Evolutionary conservation across 2,888 invertebrate species (phyloP).

Genomic region (Mycalesis mineus): DNA sequence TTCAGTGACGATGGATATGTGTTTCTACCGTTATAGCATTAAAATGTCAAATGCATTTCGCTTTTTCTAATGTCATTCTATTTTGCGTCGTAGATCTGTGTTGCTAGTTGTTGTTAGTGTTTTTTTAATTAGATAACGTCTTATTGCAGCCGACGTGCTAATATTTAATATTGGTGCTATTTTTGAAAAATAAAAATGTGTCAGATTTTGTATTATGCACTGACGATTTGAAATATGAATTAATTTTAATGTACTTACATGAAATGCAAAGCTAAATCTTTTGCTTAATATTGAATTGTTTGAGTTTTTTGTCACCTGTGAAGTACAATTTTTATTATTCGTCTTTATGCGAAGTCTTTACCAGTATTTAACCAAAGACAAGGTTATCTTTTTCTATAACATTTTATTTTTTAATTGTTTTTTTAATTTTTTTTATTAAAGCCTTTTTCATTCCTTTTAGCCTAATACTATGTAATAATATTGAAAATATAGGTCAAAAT

Average conservation of each 20-base stretch:
- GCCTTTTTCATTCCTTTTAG: slow-evolving; percentile 46
- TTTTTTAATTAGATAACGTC: slow-evolving; percentile 30
- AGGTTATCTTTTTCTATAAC: slow-evolving; percentile 43
- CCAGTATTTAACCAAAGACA: slow-evolving; percentile 59
- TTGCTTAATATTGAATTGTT: slow-evolving; percentile 7
- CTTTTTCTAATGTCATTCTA: slow-evolving; percentile 36
- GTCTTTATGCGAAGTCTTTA: slow-evolving; percentile 33
- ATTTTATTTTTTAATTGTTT: slow-evolving; percentile 20
- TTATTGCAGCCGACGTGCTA: slow-evolving; percentile 49
- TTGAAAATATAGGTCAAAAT: slow-evolving; percentile 7
- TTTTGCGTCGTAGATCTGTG: slow-evolving; percentile 45
- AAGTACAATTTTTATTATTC: slow-evolving; percentile 56
- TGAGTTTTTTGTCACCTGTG: slow-evolving; percentile 46
- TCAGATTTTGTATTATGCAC: slow-evolving; percentile 42
- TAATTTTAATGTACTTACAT: slow-evolving; percentile 30
- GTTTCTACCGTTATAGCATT: background rate
- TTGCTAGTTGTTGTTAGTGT: slow-evolving; percentile 46
- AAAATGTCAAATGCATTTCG: slow-evolving; percentile 21
- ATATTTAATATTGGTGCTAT: slow-evolving; percentile 75
- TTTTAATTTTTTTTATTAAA: slow-evolving; percentile 35
- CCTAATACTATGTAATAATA: slow-evolving; percentile 31
- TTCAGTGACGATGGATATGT: background rate
- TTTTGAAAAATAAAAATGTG: slow-evolving; percentile 35
- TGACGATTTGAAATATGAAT: slow-evolving; percentile 58
- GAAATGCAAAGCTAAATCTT: slow-evolving; percentile 37